Base-by-base conservation (phyloP, 2,113 vertebrate species). In the Lophotis ruficrista region DNA sequence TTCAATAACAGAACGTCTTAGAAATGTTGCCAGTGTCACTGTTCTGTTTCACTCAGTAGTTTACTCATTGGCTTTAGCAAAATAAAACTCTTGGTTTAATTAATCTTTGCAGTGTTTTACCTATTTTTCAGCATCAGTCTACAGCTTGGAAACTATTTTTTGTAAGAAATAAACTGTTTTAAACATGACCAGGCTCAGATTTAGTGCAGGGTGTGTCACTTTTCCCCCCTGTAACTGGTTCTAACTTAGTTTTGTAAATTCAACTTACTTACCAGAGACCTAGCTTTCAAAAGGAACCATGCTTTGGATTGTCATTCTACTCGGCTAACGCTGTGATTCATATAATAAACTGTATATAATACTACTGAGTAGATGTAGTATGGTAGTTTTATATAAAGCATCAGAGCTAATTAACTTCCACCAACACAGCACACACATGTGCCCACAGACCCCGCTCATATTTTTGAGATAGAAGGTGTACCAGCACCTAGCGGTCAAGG, bases 401-500 rank as follows among this genome's bases (percentile, higher is more conserved):
- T 72, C 21, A 14, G 23, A 60, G 24, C 35, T 64, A 54, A 24
- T 14, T 65, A 24, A 33, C 38, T 70, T 11, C 21, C 16, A 35
- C 25, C 23, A 47, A 8, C 19, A 30, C 43, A 73, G 0, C 6
- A 2, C 43, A 6, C 20, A 16, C 1, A 4, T 2, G 11, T 37
- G 31, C 37, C 18, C 71, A 21, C 28, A 57, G 37, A 73, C 33
- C 43, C 18, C 25, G 28, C 28, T 82, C 27, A 16, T 9, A 0
- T 79, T 86, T 47, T 83, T 27, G 14, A 70, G 33, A 35, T 5
- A 10, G 22, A 41, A 79, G 33, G 14, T 70, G 3, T 43, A 47
- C 21, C 53, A 84, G 69, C 35, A 84, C 35, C 31, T 50, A 38
- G 28, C 45, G 51, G 75, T 48, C 48, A 61, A 25, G 41, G 62